A percentile compares a stretch with the other conserved stretches of the same genome.
These are phyloP conservation scores for Cryptotis parvus DNA, from an alignment of 2,113 vertebrate species.

Conservation along the genomic window DNA sequence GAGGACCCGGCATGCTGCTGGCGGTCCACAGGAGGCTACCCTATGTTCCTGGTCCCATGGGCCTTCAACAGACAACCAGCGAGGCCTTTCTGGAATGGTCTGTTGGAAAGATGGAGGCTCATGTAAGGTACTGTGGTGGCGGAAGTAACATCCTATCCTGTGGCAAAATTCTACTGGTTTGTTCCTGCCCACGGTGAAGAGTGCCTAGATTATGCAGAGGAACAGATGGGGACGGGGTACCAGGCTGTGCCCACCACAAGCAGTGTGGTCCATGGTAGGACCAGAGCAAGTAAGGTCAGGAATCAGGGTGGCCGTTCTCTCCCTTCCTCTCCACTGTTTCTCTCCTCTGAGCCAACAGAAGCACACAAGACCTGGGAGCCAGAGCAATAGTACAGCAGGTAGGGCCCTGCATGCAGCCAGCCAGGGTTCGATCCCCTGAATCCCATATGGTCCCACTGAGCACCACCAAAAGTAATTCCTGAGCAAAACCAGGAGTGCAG, in stretches of 20 bases:
- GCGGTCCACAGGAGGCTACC: not conserved
- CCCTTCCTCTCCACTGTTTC: not conserved
- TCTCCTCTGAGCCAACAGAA: not conserved
- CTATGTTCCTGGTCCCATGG: not conserved
- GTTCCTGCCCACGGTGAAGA: not conserved
- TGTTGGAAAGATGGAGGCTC: not conserved
- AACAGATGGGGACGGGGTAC: accelerated
- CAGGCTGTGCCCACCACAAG: not conserved
- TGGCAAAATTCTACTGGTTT: not conserved
- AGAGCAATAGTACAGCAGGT: too few species aligned
- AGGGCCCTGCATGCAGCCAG: not conserved
- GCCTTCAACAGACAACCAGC: not conserved
- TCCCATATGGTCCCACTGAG: too few species aligned
- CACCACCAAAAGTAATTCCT: too few species aligned
- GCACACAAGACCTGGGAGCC: too few species aligned
- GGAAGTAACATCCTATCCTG: not conserved
- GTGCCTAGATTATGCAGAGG: not conserved
- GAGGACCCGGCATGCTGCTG: not conserved
- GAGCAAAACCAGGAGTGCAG: too few species aligned
- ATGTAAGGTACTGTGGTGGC: too few species aligned
- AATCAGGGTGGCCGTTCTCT: not conserved
- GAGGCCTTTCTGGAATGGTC: not conserved
- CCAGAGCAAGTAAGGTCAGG: not conserved
- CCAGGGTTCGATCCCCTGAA: too few species aligned
- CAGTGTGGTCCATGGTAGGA: not conserved